phyloP scores from a whole-genome alignment of 2,797 vertebrate genomes.

The Sebastes variabilis region DNA sequence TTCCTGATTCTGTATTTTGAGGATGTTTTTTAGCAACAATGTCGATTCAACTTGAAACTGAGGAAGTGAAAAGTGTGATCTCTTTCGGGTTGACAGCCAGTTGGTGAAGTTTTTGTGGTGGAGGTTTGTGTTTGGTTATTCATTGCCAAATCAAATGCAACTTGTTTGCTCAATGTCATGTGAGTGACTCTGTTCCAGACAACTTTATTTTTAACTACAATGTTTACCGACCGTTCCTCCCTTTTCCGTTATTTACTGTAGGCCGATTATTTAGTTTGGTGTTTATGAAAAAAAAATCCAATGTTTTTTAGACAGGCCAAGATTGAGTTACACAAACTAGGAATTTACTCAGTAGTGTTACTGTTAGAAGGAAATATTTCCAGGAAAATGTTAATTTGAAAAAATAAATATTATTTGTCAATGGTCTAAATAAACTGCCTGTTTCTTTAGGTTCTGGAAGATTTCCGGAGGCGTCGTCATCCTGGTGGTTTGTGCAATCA shows the following conservation, averaged over 20 bases:
- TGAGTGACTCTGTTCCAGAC: neutral
- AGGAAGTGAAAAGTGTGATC: neutral
- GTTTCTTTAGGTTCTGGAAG: conserved; percentile 85
- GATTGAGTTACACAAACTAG: neutral
- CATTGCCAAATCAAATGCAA: neutral
- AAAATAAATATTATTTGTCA: neutral
- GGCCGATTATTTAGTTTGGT: neutral
- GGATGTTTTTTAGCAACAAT: neutral
- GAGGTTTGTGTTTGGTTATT: neutral
- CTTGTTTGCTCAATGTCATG: neutral
- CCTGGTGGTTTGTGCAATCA: conserved; percentile 89
- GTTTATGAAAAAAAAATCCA: neutral
- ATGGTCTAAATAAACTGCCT: neutral
- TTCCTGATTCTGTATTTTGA: neutral
- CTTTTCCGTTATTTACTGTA: neutral
- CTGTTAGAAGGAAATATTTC: neutral
- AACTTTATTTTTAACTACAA: neutral
- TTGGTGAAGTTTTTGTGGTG: neutral
- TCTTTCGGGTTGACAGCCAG: neutral
- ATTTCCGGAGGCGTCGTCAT: conserved; percentile 86
- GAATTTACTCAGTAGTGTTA: neutral
- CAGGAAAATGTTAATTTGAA: neutral
- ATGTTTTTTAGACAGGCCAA: neutral
- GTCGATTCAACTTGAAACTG: neutral
- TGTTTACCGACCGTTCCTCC: neutral